Base-by-base conservation (phyloP, 2,888 invertebrate genomes). In the Lymantria monacha region DNA sequence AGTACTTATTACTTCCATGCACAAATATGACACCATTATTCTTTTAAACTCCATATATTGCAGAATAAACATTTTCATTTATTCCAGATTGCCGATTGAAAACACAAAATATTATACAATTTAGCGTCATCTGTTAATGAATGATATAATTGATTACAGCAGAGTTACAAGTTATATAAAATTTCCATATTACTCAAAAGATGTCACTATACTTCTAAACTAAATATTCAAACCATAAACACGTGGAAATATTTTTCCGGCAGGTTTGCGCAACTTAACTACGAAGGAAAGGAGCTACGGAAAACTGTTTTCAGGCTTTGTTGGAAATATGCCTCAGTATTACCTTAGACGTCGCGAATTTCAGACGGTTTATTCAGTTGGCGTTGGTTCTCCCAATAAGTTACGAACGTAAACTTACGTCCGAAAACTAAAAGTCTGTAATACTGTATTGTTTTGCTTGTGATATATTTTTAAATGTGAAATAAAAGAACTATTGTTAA, bases 181-280 rank as follows among this genome's bases (percentile, higher is more conserved):
- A 22, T 22, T 22, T 22, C 22, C 5, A 5, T 2, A 22, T 22
- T 55, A 55, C 55, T 53, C 66, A 41, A 41, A 0, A 85, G 87
- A 80, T 76, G 81, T 55, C 81, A 43, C 53, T 74, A 33, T 51
- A 9, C 5, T 44, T 15, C 59, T 30, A 33, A 63, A 56, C 51
- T 53, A 66, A 64, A 65, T 58, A 62, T 61, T 55, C 58, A 59
- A 77, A 44, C 38, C 10, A 48, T 44, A 15, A 69, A 67, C 79
- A 82, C 79, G 78, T 83, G 82, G 80, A 61, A 83, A 82, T 66
- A 69, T 66, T 78, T 81, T 84, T 74, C 76, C 77, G 70, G 76
- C 77, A 83, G 85, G 82, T 83, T 86, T 84, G 84, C 83, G 85
- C 84, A 82, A 9, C 33, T 72, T 69, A 71, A 70, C 70, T 76